These are phyloP conservation scores for Lepidocyrtinus sp. DNA, from an alignment of 2,888 invertebrate genomes.

Conservation along the genomic window DNA sequence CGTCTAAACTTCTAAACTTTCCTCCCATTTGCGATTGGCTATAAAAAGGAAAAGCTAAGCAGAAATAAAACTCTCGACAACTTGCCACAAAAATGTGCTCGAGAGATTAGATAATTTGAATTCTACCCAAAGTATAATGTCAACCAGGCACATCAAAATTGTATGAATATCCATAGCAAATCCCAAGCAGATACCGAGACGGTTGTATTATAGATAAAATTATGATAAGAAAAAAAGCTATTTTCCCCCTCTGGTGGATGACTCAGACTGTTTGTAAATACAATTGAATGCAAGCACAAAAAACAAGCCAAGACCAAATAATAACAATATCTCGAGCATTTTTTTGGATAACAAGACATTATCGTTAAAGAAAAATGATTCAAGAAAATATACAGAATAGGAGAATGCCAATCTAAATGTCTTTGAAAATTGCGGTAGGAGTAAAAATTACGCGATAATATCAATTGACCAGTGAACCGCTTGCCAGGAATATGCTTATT, in stretches of 20 bases:
- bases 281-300: constrained; percentile 23
- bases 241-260: not conserved
- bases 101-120: too few relatives aligned
- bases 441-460: not conserved
- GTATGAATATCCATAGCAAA: too few relatives aligned
- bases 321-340: constrained; percentile 58
- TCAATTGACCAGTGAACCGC: not conserved
- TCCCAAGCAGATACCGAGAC: too few relatives aligned
- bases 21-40: not conserved
- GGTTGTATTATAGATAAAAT: constrained; percentile 56
- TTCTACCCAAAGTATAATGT: too few relatives aligned
- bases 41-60: constrained; percentile 21
- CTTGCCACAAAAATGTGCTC: not conserved
- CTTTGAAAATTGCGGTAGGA: too few relatives aligned
- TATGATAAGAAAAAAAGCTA: constrained; percentile 52
- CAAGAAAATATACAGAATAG: not conserved
- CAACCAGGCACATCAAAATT: too few relatives aligned
- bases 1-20: constrained; percentile 26
- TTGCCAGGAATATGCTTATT: not conserved
- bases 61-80: not conserved
- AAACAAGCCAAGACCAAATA: constrained; percentile 54
- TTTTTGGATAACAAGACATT: constrained; percentile 33
- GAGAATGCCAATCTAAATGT: too few relatives aligned
- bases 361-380: constrained; percentile 32
- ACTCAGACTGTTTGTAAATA: constrained; percentile 45